Evolutionary conservation across 1,140 invertebrate species (phyloP).

Genomic region (Proales similis): DNA sequence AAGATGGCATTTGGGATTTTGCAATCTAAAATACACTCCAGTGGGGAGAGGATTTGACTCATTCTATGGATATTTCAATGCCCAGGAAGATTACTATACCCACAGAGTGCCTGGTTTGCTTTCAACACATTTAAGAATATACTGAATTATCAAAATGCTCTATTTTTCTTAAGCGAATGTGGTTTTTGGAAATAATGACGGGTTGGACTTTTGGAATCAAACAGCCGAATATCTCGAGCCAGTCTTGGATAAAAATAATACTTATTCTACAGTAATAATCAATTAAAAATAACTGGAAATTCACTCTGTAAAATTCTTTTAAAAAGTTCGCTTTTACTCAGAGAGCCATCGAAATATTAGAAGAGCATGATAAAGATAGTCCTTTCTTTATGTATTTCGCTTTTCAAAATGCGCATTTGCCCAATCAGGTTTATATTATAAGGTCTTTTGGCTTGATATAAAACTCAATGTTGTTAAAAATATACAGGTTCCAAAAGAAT

Average conservation of each 20-base stretch:
- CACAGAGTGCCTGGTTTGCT: constrained; percentile 40
- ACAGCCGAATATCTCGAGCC: neutral
- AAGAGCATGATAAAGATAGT: neutral
- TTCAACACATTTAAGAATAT: constrained; percentile 22
- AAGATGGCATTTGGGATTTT: constrained; percentile 57
- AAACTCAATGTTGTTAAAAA: too few relatives aligned
- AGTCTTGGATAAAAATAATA: neutral
- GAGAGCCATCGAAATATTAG: neutral
- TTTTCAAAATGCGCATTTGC: neutral
- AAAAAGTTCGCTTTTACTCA: constrained; percentile 3
- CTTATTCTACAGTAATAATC: constrained; percentile 14
- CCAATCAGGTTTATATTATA: neutral
- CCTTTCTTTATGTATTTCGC: neutral
- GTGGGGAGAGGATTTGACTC: constrained; percentile 55
- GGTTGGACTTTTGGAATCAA: neutral
- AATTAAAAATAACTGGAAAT: constrained; percentile 10
- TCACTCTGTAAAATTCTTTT: too few relatives aligned
- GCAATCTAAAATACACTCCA: constrained; percentile 54
- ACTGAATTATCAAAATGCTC: too few relatives aligned
- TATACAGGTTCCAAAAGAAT: neutral
- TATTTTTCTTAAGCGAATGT: constrained; percentile 41
- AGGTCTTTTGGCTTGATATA: too few relatives aligned
- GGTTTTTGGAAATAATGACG: neutral
- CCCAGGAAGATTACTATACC: constrained; percentile 48
- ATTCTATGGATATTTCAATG: constrained; percentile 55